These are phyloP conservation scores for Luscinia luscinia DNA, from an alignment of 2,797 vertebrate genomes.

Conservation along the genomic window DNA sequence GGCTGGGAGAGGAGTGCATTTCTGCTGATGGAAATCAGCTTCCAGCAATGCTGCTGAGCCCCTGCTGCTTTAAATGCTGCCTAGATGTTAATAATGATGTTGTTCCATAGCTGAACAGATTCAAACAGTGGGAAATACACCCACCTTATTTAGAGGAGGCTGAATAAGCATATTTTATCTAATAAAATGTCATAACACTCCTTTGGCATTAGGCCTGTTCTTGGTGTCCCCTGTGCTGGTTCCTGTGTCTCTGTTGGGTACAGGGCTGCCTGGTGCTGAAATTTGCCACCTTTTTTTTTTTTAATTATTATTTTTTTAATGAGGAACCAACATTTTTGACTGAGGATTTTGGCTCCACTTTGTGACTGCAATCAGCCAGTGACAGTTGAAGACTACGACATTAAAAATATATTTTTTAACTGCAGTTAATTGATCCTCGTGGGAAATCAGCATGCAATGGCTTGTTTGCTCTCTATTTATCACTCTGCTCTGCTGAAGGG, in stretches of 20 bases:
- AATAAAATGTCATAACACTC: not conserved
- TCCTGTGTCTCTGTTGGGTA: not conserved
- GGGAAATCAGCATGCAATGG: not conserved
- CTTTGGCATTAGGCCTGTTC: not conserved
- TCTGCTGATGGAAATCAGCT: not conserved
- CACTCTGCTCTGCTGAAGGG: not conserved
- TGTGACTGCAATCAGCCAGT: not conserved
- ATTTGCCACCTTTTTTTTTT: not conserved
- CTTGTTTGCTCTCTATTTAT: not conserved
- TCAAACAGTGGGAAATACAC: not conserved
- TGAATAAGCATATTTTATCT: not conserved
- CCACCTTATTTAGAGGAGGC: not conserved
- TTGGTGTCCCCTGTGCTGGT: fast-evolving
- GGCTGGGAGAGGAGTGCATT: fast-evolving
- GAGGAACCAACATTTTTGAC: not conserved
- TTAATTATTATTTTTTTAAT: not conserved
- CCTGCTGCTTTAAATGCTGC: not conserved
- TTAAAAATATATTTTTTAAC: constrained; percentile 20
- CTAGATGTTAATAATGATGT: not conserved
- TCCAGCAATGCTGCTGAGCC: fast-evolving
- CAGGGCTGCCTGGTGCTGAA: fast-evolving
- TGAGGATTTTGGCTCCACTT: not conserved
- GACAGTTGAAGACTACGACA: not conserved
- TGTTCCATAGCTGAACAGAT: not conserved
- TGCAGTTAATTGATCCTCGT: constrained; percentile 9